Evolutionary conservation across 2,888 invertebrate genomes (phyloP).

Genomic region (Theodoxus fluviatilis): DNA sequence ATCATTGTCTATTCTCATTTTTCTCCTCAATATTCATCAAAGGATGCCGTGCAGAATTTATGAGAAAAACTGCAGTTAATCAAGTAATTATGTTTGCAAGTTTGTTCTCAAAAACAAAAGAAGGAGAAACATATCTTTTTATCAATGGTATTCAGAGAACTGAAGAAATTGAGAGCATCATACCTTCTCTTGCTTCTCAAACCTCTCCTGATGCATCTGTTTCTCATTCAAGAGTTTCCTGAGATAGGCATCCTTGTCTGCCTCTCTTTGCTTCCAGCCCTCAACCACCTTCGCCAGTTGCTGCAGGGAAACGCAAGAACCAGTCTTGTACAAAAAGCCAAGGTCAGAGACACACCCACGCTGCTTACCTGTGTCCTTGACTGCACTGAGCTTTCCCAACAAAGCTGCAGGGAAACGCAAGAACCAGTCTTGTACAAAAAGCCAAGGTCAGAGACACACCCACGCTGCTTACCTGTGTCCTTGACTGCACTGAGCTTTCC

Average conservation of each 20-base stretch:
- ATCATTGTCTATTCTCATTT: no score
- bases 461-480: no score
- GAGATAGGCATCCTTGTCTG: slow-evolving; percentile 52
- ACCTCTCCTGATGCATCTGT: slow-evolving; percentile 41
- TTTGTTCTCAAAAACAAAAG: background rate
- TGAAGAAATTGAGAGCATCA: slow-evolving; percentile 18
- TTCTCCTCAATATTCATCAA: no score
- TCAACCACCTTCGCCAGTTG: slow-evolving; percentile 60
- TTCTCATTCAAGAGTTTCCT: slow-evolving; percentile 47
- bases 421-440: no score
- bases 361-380: no score
- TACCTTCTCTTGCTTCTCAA: slow-evolving; percentile 52
- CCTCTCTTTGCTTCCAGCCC: slow-evolving; percentile 59
- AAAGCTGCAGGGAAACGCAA: no score
- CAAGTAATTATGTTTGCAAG: background rate
- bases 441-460: no score
- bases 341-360: background rate
- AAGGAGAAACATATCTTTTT: background rate
- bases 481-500: no score
- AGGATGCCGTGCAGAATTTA: no score
- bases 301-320: slow-evolving; percentile 31
- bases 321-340: background rate
- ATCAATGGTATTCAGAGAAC: slow-evolving; percentile 1
- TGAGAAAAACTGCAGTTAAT: no score
- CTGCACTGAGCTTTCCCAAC: no score